A percentile compares a stretch with the other conserved stretches of the same genome.
phyloP scores from a whole-genome alignment of 2,888 invertebrate genomes.

The Scaptodrosophila latifasciaeformis region DNA sequence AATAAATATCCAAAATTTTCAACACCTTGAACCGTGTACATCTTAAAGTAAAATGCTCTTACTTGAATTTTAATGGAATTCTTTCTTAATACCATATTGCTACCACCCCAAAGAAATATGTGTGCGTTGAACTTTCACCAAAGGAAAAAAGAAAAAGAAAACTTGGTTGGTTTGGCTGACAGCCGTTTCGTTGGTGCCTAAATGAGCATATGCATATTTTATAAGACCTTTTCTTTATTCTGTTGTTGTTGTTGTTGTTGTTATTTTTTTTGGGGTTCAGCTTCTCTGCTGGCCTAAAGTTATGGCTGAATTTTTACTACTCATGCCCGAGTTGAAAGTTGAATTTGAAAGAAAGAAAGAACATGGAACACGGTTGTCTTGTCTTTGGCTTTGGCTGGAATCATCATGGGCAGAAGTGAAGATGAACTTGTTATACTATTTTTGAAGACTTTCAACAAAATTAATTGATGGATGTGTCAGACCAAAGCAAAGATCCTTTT shows the following conservation, averaged over 20 bases:
- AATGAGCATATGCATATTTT: constrained; percentile 66
- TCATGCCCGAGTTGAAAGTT: constrained; percentile 6
- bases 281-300: constrained; percentile 29
- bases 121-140: too few relatives aligned
- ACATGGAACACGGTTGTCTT: too few relatives aligned
- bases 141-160: too few relatives aligned
- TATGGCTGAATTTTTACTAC: constrained; percentile 56
- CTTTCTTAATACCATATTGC: too few relatives aligned
- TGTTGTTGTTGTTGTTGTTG: constrained; percentile 6
- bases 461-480: background rate
- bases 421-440: too few relatives aligned
- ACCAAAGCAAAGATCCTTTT: constrained; percentile 9
- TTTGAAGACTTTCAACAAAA: constrained; percentile 27
- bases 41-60: background rate
- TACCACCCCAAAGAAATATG: too few relatives aligned
- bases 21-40: too few relatives aligned
- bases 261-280: constrained; percentile 19
- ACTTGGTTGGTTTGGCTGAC: too few relatives aligned
- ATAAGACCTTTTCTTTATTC: constrained; percentile 46
- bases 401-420: too few relatives aligned
- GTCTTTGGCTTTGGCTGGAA: too few relatives aligned
- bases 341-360: background rate
- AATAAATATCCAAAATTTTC: too few relatives aligned
- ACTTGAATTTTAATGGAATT: background rate
- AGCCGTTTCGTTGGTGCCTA: constrained; percentile 27